A percentile compares a stretch with the other conserved stretches of the same genome.
Evolutionary conservation across 2,113 vertebrate species (phyloP).

Genomic region (Siniperca chuatsi): DNA sequence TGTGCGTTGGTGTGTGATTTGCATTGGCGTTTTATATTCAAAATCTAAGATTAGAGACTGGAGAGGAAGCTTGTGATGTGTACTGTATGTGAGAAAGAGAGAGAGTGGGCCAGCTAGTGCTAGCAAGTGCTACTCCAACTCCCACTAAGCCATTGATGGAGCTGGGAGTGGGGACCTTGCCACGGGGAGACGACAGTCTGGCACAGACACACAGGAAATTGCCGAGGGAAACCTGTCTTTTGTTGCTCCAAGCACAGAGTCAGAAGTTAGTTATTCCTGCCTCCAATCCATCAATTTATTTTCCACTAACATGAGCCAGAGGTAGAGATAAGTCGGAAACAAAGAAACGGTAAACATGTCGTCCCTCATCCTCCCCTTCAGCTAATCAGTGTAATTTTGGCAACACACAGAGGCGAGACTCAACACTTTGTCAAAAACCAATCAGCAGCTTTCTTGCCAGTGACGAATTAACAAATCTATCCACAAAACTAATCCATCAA

Average conservation of each 20-base stretch:
- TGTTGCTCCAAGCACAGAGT: not conserved
- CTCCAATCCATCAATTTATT: constrained; percentile 21
- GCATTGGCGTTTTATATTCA: constrained; percentile 1
- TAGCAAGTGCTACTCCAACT: constrained; percentile 46
- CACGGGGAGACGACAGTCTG: not conserved
- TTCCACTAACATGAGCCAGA: constrained; percentile 42
- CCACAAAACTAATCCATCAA: constrained; percentile 14
- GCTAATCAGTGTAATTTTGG: not conserved
- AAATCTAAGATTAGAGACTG: constrained; percentile 23
- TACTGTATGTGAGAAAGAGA: not conserved
- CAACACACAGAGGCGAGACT: not conserved
- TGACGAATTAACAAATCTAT: not conserved
- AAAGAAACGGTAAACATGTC: not conserved
- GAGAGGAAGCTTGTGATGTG: constrained; percentile 20
- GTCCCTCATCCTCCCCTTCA: not conserved
- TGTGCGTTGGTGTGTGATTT: constrained; percentile 13
- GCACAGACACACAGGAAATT: constrained; percentile 36
- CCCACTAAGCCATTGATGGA: constrained; percentile 28
- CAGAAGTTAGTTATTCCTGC: constrained; percentile 12
- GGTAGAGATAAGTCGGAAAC: not conserved
- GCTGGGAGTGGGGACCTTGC: constrained; percentile 33
- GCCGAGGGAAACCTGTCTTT: constrained; percentile 27
- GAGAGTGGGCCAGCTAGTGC: constrained; percentile 17
- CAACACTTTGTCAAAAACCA: constrained; percentile 42
- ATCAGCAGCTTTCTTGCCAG: constrained; percentile 2